phyloP scores from a whole-genome alignment of 2,113 vertebrate genomes.

The Trichomycterus rosablanca region DNA sequence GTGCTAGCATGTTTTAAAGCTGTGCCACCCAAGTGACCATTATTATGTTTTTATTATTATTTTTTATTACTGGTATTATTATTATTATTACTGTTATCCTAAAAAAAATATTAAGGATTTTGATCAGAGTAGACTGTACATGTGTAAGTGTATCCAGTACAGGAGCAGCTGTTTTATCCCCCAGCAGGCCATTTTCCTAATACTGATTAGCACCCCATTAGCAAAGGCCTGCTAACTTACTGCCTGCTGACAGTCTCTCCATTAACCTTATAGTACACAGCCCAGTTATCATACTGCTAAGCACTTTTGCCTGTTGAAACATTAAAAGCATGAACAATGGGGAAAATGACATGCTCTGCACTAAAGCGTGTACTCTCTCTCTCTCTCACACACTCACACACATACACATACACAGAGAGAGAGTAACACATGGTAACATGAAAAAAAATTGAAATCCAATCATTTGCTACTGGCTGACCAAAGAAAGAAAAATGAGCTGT shows the following conservation, averaged over 20 bases:
- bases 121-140: no score
- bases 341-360: conserved; percentile 22
- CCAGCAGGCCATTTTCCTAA: conserved; percentile 41
- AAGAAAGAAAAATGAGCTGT: conserved; percentile 27
- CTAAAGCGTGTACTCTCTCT: background rate
- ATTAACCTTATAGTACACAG: conserved; percentile 55
- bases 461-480: conserved; percentile 18
- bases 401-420: conserved; percentile 10
- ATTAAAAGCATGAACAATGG: conserved; percentile 42
- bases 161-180: conserved; percentile 46
- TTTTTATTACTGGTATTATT: no score
- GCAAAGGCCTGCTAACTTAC: conserved; percentile 44
- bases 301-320: conserved; percentile 55
- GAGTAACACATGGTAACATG: conserved; percentile 3
- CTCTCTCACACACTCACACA: conserved; percentile 7
- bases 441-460: conserved; percentile 22
- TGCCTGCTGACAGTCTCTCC: conserved; percentile 54
- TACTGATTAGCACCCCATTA: conserved; percentile 56
- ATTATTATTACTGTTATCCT: background rate
- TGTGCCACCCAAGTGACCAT: no score
- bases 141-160: conserved; percentile 31
- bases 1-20: no score
- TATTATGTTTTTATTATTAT: no score
- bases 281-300: conserved; percentile 47
- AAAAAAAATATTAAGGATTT: no score